Evolutionary conservation across 92 coral and sea anemone species (phyloP), one percentile per base, ranked within the genome.

Genomic region (Zoanthus sociatus): DNA sequence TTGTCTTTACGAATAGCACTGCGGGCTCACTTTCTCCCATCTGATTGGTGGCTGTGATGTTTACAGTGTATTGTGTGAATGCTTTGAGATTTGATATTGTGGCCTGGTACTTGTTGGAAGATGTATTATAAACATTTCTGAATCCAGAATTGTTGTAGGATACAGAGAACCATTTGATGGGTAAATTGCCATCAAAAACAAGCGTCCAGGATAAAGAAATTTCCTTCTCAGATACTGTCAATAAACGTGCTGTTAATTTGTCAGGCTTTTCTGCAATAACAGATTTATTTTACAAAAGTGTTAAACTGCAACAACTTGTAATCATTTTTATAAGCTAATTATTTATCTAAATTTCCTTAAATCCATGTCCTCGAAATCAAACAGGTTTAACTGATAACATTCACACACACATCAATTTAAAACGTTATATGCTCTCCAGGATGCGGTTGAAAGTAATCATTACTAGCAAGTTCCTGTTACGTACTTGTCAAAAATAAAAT

Each of bases 131-230:
- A 12, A 83, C 32, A 69, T 11, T 63, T 66, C 71, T 31, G 4
- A 78, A 87, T 26, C 87, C 75, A 61, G 87, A 88, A 17, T 73
- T 89, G 85, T 71, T 91, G 86, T 91, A 89, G 44, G 50, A 72
- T 21, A 91, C 84, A 0, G 86, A 86, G 66, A 70, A 91, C 50
- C 54, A 66, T 44, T n/a, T 42, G 50, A 94, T 61, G 1, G 81
- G 86, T 21, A 82, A 79, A 90, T 91, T 94, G 11, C 96, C 96
- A 75, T 86, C 44, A n/a, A 91, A 94, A 5, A 18, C 60, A 16
- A 72, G 86, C 16, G 42, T 56, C 96, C 96, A 94, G 42, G 71
- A 64, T 17, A 94, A 12, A 21, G 58, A 30, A 15, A 83, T 86
- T 56, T 91, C 54, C 26, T 87, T 82, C 13, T 91, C 58, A 1